These are phyloP conservation scores for Mormyrus hasselquistii DNA, from an alignment of 2,797 vertebrate genomes.

Conservation along the genomic window DNA sequence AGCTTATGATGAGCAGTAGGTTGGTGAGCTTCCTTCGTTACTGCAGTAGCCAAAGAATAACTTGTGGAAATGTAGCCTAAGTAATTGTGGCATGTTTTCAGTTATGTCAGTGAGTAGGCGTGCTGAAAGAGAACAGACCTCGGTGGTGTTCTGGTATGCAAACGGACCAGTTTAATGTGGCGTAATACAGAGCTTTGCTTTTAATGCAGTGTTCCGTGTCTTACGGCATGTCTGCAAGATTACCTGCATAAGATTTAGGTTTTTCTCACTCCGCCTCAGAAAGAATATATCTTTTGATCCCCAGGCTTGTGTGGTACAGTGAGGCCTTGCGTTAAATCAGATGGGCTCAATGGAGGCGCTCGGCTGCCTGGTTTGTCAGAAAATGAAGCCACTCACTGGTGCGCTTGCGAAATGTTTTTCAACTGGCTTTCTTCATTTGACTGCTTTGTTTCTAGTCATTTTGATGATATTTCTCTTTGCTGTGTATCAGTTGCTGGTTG, in stretches of 20 bases:
- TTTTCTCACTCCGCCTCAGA: background rate
- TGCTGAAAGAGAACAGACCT: background rate
- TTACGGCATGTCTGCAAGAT: background rate
- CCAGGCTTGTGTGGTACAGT: background rate
- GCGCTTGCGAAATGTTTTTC: background rate
- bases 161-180: background rate
- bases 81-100: background rate
- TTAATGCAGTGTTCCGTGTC: background rate
- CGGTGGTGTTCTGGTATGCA: background rate
- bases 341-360: background rate
- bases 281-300: background rate
- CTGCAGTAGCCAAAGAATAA: background rate
- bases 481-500: slow-evolving; percentile 3
- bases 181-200: background rate
- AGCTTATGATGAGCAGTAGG: background rate
- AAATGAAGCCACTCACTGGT: background rate
- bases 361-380: background rate
- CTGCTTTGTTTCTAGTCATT: background rate
- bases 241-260: background rate
- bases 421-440: background rate
- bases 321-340: background rate
- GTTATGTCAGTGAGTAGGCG: background rate
- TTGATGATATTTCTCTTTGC: background rate
- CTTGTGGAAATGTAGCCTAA: background rate
- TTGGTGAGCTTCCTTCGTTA: background rate